Evolutionary conservation across 2,888 invertebrate species (phyloP).

Genomic region (Euzophera pinguis): DNA sequence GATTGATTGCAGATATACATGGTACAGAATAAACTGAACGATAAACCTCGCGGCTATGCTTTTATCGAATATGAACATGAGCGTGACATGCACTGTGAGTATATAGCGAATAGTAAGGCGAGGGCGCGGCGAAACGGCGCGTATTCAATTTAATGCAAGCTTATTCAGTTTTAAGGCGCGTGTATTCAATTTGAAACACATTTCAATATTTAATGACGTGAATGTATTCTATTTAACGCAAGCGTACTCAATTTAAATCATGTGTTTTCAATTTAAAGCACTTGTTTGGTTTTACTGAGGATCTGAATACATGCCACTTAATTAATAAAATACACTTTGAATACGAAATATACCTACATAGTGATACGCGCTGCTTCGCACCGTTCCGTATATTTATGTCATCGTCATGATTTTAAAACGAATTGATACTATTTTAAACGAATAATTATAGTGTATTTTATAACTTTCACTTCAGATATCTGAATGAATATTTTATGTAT

Average conservation of each 20-base stretch:
- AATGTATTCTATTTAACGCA: too few species aligned
- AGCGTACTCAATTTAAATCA: too few species aligned
- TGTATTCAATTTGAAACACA: neutral
- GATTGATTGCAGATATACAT: constrained; percentile 92
- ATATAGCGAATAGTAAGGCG: neutral
- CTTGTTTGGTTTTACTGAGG: too few species aligned
- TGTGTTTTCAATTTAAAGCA: too few species aligned
- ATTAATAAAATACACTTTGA: neutral
- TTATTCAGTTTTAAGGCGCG: neutral
- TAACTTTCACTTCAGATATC: too few species aligned
- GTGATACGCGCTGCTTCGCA: constrained; percentile 3
- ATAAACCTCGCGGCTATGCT: constrained; percentile 98
- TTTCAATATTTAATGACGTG: too few species aligned
- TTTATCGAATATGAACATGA: constrained; percentile 99
- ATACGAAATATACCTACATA: neutral
- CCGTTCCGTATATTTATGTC: constrained; percentile 1
- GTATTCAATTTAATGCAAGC: neutral
- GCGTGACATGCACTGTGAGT: constrained; percentile 99
- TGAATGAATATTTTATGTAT: too few species aligned
- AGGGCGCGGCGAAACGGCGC: neutral
- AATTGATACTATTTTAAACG: neutral
- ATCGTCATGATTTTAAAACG: constrained; percentile 11
- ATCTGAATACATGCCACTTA: neutral
- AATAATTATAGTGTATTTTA: neutral
- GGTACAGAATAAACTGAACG: constrained; percentile 90